Percentiles rank a stretch among this genome's conserved stretches.
phyloP scores from a whole-genome alignment of 2,888 invertebrate species.

The Hypsopygia costalis region DNA sequence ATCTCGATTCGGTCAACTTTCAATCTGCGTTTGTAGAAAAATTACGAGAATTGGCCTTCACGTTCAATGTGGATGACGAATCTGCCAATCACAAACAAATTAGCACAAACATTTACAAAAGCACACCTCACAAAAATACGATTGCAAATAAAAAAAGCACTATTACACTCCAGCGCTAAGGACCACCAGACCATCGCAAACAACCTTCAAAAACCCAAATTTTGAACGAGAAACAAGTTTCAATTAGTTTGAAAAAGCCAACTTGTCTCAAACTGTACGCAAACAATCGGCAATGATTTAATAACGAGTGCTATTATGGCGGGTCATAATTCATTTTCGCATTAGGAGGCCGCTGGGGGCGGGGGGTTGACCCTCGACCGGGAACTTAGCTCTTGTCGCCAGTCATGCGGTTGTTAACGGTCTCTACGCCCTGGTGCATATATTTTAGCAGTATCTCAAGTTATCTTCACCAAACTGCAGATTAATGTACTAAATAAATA shows the following conservation, averaged over 20 bases:
- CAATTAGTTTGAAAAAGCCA: constrained; percentile 2
- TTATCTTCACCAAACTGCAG: too few species aligned
- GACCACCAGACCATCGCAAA: not conserved
- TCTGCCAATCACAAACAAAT: too few species aligned
- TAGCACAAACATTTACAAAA: too few species aligned
- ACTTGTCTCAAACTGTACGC: not conserved
- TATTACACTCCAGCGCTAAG: constrained; percentile 7
- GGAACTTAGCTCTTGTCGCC: constrained; percentile 11
- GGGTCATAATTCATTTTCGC: constrained; percentile 54
- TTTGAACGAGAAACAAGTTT: constrained; percentile 1
- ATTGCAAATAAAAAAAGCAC: too few species aligned
- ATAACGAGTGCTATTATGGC: constrained; percentile 47
- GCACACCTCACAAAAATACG: too few species aligned
- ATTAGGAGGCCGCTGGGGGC: constrained; percentile 27
- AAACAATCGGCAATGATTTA: constrained; percentile 37
- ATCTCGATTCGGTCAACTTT: too few species aligned
- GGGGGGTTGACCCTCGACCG: constrained; percentile 12
- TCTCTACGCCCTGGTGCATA: not conserved
- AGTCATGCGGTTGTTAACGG: constrained; percentile 17
- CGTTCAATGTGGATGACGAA: too few species aligned
- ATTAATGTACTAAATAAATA: too few species aligned
- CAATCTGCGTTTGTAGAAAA: too few species aligned
- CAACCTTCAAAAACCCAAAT: constrained; percentile 2
- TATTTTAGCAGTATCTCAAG: constrained; percentile 3
- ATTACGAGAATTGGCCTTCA: too few species aligned